Percentiles rank a stretch among this genome's conserved stretches.
Conservation (phyloP, 2,113 vertebrate genomes). For the Probosciger aterrimus region DNA sequence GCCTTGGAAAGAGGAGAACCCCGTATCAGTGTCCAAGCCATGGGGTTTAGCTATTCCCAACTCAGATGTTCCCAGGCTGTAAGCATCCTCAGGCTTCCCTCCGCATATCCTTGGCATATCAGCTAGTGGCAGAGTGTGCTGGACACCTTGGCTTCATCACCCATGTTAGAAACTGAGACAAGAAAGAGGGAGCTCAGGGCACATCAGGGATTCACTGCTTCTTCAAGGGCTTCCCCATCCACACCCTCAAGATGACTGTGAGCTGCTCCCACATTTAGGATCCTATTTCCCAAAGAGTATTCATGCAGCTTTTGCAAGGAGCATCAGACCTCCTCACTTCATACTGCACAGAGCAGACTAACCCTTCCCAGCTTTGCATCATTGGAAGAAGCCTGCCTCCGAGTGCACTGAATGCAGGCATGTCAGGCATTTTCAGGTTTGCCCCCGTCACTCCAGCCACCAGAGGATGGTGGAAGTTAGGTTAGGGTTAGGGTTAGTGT, state of each 20-base stretch:
- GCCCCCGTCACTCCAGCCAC: not conserved
- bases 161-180: not conserved
- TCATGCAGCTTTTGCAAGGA: not conserved
- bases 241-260: not conserved
- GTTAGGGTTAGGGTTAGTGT: not conserved
- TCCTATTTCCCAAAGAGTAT: not conserved
- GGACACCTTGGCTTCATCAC: not conserved
- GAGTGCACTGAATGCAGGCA: accelerated
- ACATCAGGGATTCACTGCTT: not conserved
- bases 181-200: not conserved
- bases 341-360: not conserved
- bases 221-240: not conserved
- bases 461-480: not conserved
- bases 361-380: not conserved
- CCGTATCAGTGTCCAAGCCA: not conserved
- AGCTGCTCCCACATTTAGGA: not conserved
- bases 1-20: slow-evolving; percentile 10
- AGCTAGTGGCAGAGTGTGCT: not conserved
- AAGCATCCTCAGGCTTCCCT: not conserved
- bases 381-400: accelerated
- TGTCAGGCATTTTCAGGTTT: not conserved
- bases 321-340: not conserved
- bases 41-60: not conserved
- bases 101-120: not conserved
- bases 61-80: not conserved